Base-by-base conservation (phyloP, 1,140 invertebrate species). In the Pomacea maculata region DNA sequence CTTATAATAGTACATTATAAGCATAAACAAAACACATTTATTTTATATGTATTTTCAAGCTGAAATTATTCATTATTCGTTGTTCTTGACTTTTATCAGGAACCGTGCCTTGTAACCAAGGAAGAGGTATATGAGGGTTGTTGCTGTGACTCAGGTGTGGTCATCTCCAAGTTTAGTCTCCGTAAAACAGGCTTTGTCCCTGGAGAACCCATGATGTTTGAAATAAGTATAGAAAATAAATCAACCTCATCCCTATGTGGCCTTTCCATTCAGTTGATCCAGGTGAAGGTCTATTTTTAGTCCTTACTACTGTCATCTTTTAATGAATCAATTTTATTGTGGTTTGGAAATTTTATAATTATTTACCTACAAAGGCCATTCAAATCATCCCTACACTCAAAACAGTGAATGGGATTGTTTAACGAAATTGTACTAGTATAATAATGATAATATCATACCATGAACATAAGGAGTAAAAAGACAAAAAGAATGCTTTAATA, bases 131-230 rank as follows among this genome's bases (percentile, higher is more conserved):
- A 88, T 61, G 81, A 86, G 34, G 86, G 86, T 25, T 89, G 87
- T 70, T 89, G 88, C 82, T 88, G 85, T 82, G 84, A 83, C 64
- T 85, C 81, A 15, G 88, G 88, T 5, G 70, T 82, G 29, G 81
- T 89, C 0, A 68, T 76, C 34, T 82, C 82, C 12, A 79, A 79
- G 21, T 77, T 89, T 21, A 76, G 63, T 12, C 55, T 89, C 19
- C 85, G 85, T 61, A 89, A 89, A 79, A 85, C 82, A 12, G 88
- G 86, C 6, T 89, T 80, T 81, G 88, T 89, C 5, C 86, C 88
- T 17, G 88, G 88, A 0, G 88, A 89, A 82, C 88, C 87, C 9
- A 74, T 88, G 34, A 71, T 83, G 15, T 87, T 82, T 77, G 83
- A 86, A 34, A 85, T 89, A 15, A 29, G 67, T 12, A 75, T 89